Conservation (phyloP, 2,113 vertebrate genomes). For the Vicugna pacos region DNA sequence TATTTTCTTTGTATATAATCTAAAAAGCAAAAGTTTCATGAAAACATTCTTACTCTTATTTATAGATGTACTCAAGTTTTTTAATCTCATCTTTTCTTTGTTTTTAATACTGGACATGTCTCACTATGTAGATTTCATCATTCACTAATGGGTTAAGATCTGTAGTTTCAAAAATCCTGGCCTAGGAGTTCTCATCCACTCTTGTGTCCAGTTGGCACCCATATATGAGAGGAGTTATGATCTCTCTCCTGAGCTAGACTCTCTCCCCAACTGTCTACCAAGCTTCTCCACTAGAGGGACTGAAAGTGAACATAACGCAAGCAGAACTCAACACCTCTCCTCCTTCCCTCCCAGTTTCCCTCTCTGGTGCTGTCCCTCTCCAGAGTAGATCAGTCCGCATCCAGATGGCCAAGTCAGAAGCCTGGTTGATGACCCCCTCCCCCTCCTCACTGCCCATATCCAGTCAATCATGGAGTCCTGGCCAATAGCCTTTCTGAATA, state of each 20-base stretch:
- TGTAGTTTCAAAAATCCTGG: not conserved
- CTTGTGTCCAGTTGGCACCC: not conserved
- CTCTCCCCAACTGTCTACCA: not conserved
- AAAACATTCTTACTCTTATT: not conserved
- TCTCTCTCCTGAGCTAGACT: not conserved
- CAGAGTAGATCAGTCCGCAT: not conserved
- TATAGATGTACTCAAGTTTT: not conserved
- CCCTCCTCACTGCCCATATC: not conserved
- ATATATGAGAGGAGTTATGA: not conserved
- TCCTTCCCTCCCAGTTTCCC: not conserved
- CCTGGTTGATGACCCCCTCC: not conserved
- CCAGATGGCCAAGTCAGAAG: not conserved
- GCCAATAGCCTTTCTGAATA: not conserved
- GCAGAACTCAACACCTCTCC: not conserved
- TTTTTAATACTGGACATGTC: not conserved
- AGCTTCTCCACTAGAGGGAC: not conserved
- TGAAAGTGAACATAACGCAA: not conserved
- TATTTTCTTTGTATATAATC: not conserved
- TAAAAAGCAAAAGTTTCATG: not conserved
- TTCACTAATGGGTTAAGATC: not conserved
- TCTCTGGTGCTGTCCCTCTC: not conserved
- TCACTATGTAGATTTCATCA: not conserved
- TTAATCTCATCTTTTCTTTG: not conserved
- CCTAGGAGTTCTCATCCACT: not conserved
- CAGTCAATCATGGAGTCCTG: rapidly evolving